phyloP scores from a whole-genome alignment of 2,113 vertebrate species.

The Nyctereutes procyonoides region DNA sequence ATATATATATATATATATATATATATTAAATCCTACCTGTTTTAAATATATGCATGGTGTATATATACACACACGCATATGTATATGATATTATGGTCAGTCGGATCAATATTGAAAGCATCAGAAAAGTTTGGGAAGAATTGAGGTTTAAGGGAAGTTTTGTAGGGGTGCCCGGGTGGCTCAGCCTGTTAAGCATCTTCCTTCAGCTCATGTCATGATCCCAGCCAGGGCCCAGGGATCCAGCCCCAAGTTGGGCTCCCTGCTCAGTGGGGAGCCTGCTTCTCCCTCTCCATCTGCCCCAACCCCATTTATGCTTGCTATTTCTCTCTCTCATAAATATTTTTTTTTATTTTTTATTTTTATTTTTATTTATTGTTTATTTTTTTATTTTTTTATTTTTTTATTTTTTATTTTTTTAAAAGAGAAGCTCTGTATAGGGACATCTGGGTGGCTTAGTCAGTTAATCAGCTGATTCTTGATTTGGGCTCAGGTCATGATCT shows the following conservation, averaged over 20 bases:
- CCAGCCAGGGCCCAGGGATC: neutral
- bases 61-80: too few species aligned
- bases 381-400: too few species aligned
- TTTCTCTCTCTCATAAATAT: neutral
- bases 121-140: neutral
- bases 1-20: neutral
- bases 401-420: too few species aligned
- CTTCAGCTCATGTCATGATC: neutral
- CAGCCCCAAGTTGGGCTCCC: accelerated
- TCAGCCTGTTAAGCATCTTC: neutral
- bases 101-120: neutral
- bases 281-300: neutral
- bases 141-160: neutral
- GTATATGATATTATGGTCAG: neutral
- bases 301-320: neutral
- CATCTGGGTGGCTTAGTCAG: too few species aligned
- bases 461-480: too few species aligned
- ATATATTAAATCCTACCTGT: neutral
- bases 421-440: too few species aligned
- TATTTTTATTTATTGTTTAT: too few species aligned
- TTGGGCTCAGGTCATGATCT: too few species aligned
- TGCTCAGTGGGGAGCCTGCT: neutral
- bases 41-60: neutral
- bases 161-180: neutral
- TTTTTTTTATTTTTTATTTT: too few species aligned